These are phyloP conservation scores for Gymnosoma rotundatum DNA, from an alignment of 2,888 invertebrate species.

Conservation along the genomic window DNA sequence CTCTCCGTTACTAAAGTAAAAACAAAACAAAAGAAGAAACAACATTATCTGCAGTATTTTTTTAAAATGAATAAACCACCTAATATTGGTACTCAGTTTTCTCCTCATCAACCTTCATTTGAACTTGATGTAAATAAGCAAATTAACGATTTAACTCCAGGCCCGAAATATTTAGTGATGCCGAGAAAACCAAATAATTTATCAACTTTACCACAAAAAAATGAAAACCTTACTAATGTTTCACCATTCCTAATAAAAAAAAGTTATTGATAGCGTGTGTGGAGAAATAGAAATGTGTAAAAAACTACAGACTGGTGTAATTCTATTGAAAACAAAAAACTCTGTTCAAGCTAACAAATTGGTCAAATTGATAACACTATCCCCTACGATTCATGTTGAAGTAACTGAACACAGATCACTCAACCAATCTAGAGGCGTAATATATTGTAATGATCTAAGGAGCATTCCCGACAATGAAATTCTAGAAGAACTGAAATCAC, in stretches of 20 bases:
- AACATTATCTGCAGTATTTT: no score
- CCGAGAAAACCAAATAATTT: background rate
- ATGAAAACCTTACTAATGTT: background rate
- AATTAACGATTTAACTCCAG: no score
- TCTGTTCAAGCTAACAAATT: background rate
- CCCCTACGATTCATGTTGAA: conserved; percentile 6
- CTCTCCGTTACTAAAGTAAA: no score
- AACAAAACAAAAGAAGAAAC: no score
- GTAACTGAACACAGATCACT: conserved; percentile 5
- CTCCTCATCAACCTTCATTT: background rate
- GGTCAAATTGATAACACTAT: background rate
- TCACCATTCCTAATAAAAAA: background rate
- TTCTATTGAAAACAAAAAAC: conserved; percentile 19
- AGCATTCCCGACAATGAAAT: no score
- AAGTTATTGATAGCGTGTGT: no score
- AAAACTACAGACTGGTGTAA: background rate
- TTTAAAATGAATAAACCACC: background rate
- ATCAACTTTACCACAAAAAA: no score
- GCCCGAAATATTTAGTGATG: background rate
- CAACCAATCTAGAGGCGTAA: no score
- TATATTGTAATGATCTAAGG: no score
- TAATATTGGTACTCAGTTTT: background rate
- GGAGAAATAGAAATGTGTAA: conserved; percentile 1
- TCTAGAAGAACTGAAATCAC: no score
- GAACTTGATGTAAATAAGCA: background rate